Evolutionary conservation across 2,113 vertebrate genomes (phyloP).

Genomic region (Herpailurus yagouaroundi): DNA sequence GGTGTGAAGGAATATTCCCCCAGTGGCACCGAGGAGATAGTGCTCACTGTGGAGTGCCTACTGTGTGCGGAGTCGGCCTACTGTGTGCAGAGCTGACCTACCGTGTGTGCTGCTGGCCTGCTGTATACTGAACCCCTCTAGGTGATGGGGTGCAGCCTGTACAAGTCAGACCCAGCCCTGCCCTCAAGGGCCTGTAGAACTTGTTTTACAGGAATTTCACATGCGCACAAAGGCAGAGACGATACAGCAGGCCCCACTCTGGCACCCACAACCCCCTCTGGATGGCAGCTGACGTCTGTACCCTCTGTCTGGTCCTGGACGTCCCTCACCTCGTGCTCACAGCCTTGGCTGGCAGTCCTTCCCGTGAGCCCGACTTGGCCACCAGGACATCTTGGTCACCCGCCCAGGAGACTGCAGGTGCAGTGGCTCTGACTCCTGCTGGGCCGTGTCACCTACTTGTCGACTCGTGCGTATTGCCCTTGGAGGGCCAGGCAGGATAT

Average conservation of each 20-base stretch:
- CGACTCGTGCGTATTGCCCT: fast-evolving
- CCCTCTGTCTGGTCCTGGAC: background rate
- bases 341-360: background rate
- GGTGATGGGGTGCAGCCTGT: background rate
- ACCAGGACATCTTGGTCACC: background rate
- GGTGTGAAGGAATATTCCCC: fast-evolving
- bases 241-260: fast-evolving
- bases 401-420: background rate
- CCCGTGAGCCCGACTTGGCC: background rate
- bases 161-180: background rate
- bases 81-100: no score
- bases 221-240: background rate
- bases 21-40: fast-evolving
- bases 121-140: background rate
- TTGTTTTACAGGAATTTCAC: background rate
- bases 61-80: no score
- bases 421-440: fast-evolving
- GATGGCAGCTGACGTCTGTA: fast-evolving
- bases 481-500: background rate
- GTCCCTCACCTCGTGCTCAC: fast-evolving
- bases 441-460: background rate
- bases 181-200: background rate
- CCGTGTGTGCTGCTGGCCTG: background rate
- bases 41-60: background rate
- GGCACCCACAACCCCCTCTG: fast-evolving